Conservation (phyloP, 2,797 vertebrate genomes). For the Tachyglossus aculeatus region DNA sequence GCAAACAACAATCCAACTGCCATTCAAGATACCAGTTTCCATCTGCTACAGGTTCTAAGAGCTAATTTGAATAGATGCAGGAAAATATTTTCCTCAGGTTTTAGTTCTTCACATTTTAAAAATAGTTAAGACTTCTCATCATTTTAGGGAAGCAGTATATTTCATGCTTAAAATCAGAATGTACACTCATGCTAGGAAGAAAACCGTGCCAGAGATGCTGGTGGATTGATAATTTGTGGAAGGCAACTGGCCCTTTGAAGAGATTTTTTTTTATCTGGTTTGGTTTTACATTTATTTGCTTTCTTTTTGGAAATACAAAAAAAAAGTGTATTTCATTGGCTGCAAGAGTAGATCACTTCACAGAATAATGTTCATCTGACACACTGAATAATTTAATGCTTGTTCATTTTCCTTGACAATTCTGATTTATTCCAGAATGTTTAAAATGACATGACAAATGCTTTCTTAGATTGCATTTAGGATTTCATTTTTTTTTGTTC, state of each 20-base stretch:
- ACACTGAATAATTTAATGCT: slow-evolving; percentile 45
- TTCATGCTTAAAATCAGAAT: slow-evolving; percentile 30
- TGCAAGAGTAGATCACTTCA: slow-evolving; percentile 20
- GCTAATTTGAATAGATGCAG: slow-evolving; percentile 43
- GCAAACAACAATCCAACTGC: slow-evolving; percentile 14
- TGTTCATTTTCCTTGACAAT: slow-evolving; percentile 28
- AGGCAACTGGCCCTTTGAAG: slow-evolving; percentile 31
- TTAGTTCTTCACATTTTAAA: slow-evolving; percentile 51
- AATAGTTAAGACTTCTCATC: slow-evolving; percentile 46
- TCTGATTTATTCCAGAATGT: slow-evolving; percentile 33
- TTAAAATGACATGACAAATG: slow-evolving; percentile 24
- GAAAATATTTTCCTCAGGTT: slow-evolving; percentile 27
- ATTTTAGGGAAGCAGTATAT: slow-evolving; percentile 40
- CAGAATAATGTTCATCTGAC: slow-evolving; percentile 33
- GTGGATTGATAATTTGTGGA: slow-evolving; percentile 35
- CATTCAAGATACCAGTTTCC: slow-evolving; percentile 49
- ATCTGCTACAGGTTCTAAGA: slow-evolving; percentile 20
- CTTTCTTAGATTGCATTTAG: slow-evolving; percentile 20
- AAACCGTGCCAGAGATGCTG: slow-evolving; percentile 37
- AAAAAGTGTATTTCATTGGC: slow-evolving; percentile 48
- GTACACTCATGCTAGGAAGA: slow-evolving; percentile 22
- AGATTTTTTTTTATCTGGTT: slow-evolving; percentile 39
- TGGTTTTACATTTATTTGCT: slow-evolving; percentile 47
- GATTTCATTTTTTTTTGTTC: slow-evolving; percentile 27
- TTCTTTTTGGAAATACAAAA: slow-evolving; percentile 48